A percentile compares a stretch with the other conserved stretches of the same genome.
These are phyloP conservation scores for Caenorhabditis sulstoni DNA, from an alignment of 2,888 invertebrate species.

Conservation along the genomic window DNA sequence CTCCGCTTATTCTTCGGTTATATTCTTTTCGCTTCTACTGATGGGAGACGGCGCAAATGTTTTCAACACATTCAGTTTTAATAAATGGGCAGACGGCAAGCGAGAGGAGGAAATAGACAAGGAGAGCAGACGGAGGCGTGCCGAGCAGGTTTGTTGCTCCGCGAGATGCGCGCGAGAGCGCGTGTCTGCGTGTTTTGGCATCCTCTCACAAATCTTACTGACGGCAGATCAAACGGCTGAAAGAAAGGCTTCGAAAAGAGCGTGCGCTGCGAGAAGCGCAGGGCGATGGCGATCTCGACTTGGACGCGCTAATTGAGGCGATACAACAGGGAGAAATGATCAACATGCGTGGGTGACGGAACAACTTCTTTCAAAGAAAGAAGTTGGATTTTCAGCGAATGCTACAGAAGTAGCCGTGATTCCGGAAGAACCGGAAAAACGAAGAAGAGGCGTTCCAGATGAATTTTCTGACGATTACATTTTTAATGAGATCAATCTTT, in stretches of 20 bases:
- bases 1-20: conserved; percentile 1
- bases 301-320: conserved; percentile 72
- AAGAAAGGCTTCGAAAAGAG: conserved; percentile 70
- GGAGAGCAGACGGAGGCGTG: conserved; percentile 66
- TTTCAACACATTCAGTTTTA: conserved; percentile 74
- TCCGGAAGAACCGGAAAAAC: conserved; percentile 11
- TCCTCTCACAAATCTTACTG: conserved; percentile 29
- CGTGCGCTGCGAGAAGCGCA: conserved; percentile 65
- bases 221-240: conserved; percentile 71
- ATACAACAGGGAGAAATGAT: conserved; percentile 64
- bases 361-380: neutral
- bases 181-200: no score
- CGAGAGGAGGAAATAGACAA: conserved; percentile 74
- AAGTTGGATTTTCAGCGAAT: conserved; percentile 10
- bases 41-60: conserved; percentile 71
- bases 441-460: conserved; percentile 46
- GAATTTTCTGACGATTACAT: conserved; percentile 66
- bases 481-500: conserved; percentile 66
- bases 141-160: conserved; percentile 64
- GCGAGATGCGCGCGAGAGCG: conserved; percentile 12
- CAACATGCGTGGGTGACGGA: conserved; percentile 19
- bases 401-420: conserved; percentile 8
- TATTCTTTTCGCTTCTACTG: neutral
- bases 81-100: conserved; percentile 73
- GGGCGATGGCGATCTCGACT: conserved; percentile 68